phyloP scores from a whole-genome alignment of 1,140 invertebrate genomes.

The Drosophila nebulosa region DNA sequence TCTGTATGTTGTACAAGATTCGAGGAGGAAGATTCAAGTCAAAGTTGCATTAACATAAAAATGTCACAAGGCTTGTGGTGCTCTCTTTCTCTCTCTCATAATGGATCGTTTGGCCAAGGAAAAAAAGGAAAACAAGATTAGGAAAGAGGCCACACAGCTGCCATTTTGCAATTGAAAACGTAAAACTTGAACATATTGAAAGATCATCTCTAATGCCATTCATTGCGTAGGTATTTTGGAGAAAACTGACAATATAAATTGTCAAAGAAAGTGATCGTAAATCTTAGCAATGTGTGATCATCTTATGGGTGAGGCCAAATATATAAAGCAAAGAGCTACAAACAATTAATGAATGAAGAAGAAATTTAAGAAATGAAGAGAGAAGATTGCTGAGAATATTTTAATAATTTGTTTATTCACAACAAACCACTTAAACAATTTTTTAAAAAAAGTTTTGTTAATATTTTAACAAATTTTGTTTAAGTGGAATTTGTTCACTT shows the following conservation, averaged over 20 bases:
- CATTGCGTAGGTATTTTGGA: constrained; percentile 23
- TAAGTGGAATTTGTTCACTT: too few relatives aligned
- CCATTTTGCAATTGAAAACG: constrained; percentile 63
- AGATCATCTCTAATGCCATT: not conserved
- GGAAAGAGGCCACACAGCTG: constrained; percentile 21
- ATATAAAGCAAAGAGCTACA: not conserved
- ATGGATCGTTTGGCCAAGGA: not conserved
- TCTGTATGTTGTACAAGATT: not conserved
- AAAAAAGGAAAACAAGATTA: constrained; percentile 33
- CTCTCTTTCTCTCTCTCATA: too few relatives aligned
- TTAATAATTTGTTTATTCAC: too few relatives aligned
- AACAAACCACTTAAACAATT: too few relatives aligned
- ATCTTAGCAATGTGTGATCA: constrained; percentile 38
- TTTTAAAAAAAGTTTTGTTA: too few relatives aligned
- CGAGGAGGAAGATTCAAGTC: constrained; percentile 12
- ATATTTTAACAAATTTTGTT: too few relatives aligned
- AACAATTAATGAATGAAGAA: not conserved
- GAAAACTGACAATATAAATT: constrained; percentile 55
- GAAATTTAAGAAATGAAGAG: not conserved
- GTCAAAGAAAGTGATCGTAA: constrained; percentile 43
- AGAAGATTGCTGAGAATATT: too few relatives aligned
- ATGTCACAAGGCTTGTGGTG: constrained; percentile 78
- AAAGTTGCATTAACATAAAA: constrained; percentile 79
- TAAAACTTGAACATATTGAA: not conserved
- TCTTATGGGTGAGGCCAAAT: constrained; percentile 17